Evolutionary conservation across 2,797 vertebrate genomes (phyloP), one percentile per base, ranked within the genome.

Genomic region (Morus bassanus): DNA sequence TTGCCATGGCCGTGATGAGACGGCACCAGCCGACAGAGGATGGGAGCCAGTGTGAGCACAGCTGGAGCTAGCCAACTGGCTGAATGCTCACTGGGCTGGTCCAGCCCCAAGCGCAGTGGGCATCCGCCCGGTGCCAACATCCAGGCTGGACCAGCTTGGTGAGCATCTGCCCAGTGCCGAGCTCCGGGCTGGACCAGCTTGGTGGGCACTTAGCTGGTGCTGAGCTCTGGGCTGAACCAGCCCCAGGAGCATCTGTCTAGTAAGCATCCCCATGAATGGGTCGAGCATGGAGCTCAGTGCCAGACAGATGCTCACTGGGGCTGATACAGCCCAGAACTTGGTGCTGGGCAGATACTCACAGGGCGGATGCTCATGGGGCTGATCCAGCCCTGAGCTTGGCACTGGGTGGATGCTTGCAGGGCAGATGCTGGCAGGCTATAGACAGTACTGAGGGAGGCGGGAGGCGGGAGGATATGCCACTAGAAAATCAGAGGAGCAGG

Each of bases 31-130:
- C 5, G 8, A 30, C n/a, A 78, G 79, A 57, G 74, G 46, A 67
- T 67, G 69, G 57, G 31, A 88, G 90, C 30, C 80, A 67, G 51
- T 18, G 53, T 23, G 35, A 75, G 79, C 79, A 93, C 88, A 94
- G 88, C 74, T 92, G 92, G 92, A 94, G 63, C 37, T 31, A 28
- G 35, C 80, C 80, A 35, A 60, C 73, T 89, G 86, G 48, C 61
- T 0, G 1, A 45, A 68, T 70, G 53, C 50, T 86, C 22, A 7
- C 33, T 2, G 50, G 53, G 18, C 56, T 43, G 80, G 21, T 89
- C 65, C 59, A 30, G 46, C 73, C 65, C 24, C 0, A 0, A 80
- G 83, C 18, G 5, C 59, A 6, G 3, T 0, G 43, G 23, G 13
- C 30, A 80, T 22, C n/a, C 18, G 2, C 39, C 31, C 18, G 0